Evolutionary conservation across 2,113 vertebrate species (phyloP).

Genomic region (Pycnonotus jocosus): DNA sequence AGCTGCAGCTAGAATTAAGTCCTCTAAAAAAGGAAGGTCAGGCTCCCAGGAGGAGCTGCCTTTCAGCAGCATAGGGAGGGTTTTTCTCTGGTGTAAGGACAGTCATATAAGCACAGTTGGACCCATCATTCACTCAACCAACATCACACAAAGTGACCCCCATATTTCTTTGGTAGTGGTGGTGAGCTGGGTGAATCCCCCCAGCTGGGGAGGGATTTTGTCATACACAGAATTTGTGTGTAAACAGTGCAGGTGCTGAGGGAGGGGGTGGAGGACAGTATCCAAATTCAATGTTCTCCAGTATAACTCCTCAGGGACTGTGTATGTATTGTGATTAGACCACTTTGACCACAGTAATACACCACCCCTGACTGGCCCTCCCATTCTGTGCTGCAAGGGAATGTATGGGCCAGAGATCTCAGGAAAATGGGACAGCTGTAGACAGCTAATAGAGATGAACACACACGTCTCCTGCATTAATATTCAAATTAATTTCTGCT

Average conservation of each 20-base stretch:
- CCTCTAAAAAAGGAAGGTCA: not conserved
- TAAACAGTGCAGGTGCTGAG: not conserved
- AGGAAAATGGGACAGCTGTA: not conserved
- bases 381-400: not conserved
- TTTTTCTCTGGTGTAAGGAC: not conserved
- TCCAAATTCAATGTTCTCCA: not conserved
- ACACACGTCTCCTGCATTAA: not conserved
- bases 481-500: conserved; percentile 8
- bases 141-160: not conserved
- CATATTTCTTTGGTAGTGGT: not conserved
- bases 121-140: not conserved
- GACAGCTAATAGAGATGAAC: not conserved
- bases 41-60: not conserved
- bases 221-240: not conserved
- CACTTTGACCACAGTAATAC: not conserved
- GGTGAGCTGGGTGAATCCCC: not conserved
- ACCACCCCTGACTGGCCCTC: not conserved
- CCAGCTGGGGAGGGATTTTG: not conserved
- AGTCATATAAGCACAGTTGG: not conserved
- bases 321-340: not conserved
- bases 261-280: not conserved
- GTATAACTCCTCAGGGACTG: not conserved
- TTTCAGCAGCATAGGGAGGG: not conserved
- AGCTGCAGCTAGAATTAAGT: not conserved
- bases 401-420: not conserved